Conservation (phyloP, 2,888 invertebrate species). For the Dryobotodes eremita region DNA sequence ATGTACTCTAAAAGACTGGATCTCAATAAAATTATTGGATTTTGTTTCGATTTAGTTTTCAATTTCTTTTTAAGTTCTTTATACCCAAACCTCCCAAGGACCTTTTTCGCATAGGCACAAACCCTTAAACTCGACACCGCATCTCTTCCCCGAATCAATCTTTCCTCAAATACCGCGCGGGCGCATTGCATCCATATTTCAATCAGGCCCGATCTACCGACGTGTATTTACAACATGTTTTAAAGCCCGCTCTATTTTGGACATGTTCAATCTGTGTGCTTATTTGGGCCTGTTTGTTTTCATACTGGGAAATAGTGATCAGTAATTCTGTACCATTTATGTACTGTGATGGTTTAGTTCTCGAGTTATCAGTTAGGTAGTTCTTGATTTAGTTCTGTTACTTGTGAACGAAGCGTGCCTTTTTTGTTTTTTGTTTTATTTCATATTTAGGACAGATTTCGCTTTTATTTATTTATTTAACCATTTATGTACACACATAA, state of each 20-base stretch:
- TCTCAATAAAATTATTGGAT: not conserved
- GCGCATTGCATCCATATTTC: constrained; percentile 84
- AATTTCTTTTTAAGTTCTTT: too few species aligned
- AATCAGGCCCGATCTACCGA: constrained; percentile 81
- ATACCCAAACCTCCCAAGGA: too few species aligned
- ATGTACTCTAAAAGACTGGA: not conserved
- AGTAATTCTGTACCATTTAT: constrained; percentile 73
- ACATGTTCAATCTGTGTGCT: constrained; percentile 80
- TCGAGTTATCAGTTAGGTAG: constrained; percentile 44
- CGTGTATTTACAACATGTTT: constrained; percentile 84
- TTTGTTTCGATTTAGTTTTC: not conserved
- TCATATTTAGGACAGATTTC: too few species aligned
- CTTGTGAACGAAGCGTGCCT: not conserved
- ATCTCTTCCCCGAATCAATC: constrained; percentile 62
- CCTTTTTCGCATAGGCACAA: constrained; percentile 46
- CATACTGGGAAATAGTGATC: constrained; percentile 80
- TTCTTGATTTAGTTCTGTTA: not conserved
- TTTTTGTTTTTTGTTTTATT: not conserved
- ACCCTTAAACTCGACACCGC: constrained; percentile 19
- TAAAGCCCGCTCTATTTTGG: constrained; percentile 83
- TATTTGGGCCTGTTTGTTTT: constrained; percentile 83
- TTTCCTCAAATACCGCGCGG: constrained; percentile 74
- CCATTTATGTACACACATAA: too few species aligned
- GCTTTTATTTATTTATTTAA: too few species aligned
- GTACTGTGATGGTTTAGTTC: constrained; percentile 63